Evolutionary conservation across 2,113 vertebrate genomes (phyloP).

Genomic region (Bufo bufo): DNA sequence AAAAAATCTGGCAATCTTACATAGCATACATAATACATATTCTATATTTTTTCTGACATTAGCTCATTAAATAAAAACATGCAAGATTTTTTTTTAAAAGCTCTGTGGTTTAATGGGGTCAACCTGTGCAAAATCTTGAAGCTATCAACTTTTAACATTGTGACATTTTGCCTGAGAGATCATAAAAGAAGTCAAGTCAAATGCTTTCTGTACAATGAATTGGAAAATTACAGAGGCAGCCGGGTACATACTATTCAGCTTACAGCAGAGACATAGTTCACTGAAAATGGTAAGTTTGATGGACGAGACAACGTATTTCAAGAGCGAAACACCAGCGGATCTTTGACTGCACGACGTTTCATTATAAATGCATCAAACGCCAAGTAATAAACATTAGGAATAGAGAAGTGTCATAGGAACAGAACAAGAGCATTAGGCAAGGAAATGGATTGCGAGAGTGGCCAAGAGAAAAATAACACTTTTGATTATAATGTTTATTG

Average conservation of each 20-base stretch:
- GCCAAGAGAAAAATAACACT: not conserved
- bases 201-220: slow-evolving; percentile 58
- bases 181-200: not conserved
- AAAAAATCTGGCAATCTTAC: not conserved
- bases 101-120: not conserved
- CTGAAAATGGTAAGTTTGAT: slow-evolving; percentile 46
- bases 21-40: not conserved
- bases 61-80: slow-evolving; percentile 2
- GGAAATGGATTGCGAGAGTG: not conserved
- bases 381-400: not conserved
- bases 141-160: slow-evolving; percentile 13
- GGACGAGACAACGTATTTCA: slow-evolving; percentile 1
- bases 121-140: slow-evolving; percentile 15
- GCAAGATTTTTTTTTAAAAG: not conserved
- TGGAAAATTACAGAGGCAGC: slow-evolving; percentile 51
- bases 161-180: slow-evolving; percentile 57
- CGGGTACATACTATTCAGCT: slow-evolving; percentile 44
- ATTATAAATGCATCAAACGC: slow-evolving; percentile 35
- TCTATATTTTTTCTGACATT: not conserved
- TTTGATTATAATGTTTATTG: slow-evolving; percentile 15
- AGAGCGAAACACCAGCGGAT: not conserved
- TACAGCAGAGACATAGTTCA: slow-evolving; percentile 45
- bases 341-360: not conserved
- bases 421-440: not conserved
- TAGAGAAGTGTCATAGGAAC: slow-evolving; percentile 2